Conservation (phyloP, 1,140 invertebrate species). For the Lineus longissimus region DNA sequence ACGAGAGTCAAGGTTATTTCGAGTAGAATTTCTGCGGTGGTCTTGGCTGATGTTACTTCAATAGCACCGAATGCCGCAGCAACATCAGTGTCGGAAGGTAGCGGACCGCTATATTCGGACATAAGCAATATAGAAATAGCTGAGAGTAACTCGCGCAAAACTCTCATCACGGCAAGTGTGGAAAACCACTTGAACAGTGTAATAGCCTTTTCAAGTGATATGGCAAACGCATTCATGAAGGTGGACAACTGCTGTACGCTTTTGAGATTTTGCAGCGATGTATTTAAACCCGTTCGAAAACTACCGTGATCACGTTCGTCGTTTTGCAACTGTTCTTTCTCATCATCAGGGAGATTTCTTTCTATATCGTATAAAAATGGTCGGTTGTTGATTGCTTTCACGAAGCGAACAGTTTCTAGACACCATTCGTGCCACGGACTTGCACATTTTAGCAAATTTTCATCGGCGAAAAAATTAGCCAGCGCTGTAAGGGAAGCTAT, state of each 20-base stretch:
- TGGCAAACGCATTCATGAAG: background rate
- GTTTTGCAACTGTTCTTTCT: conserved; percentile 3
- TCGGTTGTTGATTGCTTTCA: background rate
- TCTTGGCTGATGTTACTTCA: background rate
- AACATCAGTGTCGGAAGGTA: background rate
- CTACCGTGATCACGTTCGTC: background rate
- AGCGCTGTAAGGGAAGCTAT: background rate
- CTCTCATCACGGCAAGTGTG: background rate
- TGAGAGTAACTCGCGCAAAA: background rate
- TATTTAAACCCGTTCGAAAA: background rate
- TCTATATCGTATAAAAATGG: background rate
- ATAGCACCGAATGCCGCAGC: background rate
- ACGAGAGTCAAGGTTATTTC: conserved; percentile 1
- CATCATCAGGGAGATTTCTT: conserved; percentile 1
- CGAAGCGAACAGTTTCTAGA: background rate
- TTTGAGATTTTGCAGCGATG: background rate
- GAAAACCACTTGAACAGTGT: background rate
- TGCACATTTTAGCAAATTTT: background rate
- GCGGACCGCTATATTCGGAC: background rate
- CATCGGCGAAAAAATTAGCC: background rate
- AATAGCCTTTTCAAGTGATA: background rate
- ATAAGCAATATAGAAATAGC: background rate
- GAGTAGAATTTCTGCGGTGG: background rate
- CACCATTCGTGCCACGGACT: conserved; percentile 6
- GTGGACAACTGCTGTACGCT: background rate